These are phyloP conservation scores for Fulmarus glacialis DNA, from an alignment of 2,113 vertebrate species.

Conservation along the genomic window DNA sequence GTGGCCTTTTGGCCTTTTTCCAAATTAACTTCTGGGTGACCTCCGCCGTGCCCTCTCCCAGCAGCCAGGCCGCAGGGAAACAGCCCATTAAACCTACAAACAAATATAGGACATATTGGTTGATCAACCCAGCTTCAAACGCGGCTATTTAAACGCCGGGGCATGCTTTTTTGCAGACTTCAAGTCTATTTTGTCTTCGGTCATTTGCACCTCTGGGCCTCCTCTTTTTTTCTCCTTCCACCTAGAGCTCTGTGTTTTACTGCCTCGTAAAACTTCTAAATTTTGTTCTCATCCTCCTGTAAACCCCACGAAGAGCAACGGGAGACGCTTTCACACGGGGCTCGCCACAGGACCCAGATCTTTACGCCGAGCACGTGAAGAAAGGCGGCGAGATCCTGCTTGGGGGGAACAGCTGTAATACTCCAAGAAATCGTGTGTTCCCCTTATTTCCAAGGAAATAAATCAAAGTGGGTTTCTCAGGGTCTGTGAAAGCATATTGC, in stretches of 20 bases:
- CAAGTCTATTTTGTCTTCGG: neutral
- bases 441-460: conserved; percentile 49
- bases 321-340: neutral
- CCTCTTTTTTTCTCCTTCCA: neutral
- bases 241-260: neutral
- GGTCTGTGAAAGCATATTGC: conserved; percentile 49
- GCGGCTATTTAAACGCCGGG: neutral
- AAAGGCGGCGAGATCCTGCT: neutral
- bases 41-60: conserved; percentile 43
- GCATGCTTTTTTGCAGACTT: neutral
- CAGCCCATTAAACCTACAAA: conserved; percentile 58
- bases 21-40: conserved; percentile 59
- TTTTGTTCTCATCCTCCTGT: conserved; percentile 14
- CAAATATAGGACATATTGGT: conserved; percentile 25
- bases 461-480: conserved; percentile 62
- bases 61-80: conserved; percentile 29
- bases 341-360: neutral
- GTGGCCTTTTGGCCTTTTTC: conserved; percentile 62
- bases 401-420: neutral
- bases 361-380: neutral
- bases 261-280: neutral
- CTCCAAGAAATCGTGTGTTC: conserved; percentile 15
- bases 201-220: neutral
- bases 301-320: neutral
- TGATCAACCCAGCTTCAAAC: conserved; percentile 41